phyloP scores from a whole-genome alignment of 2,888 invertebrate species.

The Dusona sp. region DNA sequence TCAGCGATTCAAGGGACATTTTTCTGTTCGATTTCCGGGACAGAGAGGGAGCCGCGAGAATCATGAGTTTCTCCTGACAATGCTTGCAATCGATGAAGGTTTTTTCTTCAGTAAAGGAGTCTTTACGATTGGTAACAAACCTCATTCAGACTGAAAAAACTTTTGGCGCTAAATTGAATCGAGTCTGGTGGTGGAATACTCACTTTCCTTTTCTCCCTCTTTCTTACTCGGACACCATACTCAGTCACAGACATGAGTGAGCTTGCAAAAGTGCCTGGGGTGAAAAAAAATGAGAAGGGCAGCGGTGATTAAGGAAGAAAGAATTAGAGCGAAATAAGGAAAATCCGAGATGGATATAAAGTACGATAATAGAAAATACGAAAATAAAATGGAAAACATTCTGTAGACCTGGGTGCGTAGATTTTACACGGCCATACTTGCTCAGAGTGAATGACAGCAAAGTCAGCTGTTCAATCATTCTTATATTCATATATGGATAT shows the following conservation, averaged over 20 bases:
- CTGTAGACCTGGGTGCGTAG: background rate
- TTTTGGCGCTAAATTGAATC: constrained; percentile 80
- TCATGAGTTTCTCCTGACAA: constrained; percentile 39
- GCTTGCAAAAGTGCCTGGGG: constrained; percentile 11
- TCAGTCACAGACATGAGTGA: background rate
- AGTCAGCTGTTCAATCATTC: too few species aligned
- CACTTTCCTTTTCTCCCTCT: background rate
- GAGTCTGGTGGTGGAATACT: constrained; percentile 56
- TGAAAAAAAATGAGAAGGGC: background rate
- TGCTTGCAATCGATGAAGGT: constrained; percentile 52
- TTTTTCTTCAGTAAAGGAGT: constrained; percentile 23
- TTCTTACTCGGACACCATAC: background rate
- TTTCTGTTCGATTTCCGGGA: constrained; percentile 2
- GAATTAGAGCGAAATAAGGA: constrained; percentile 16
- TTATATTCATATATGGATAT: too few species aligned
- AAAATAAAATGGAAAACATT: constrained; percentile 7
- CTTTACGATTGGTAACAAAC: constrained; percentile 77
- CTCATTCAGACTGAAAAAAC: constrained; percentile 77
- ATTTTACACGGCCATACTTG: too few species aligned
- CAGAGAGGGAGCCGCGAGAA: background rate
- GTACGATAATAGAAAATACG: background rate
- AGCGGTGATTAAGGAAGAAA: constrained; percentile 5
- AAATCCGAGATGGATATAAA: constrained; percentile 15
- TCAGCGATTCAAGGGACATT: constrained; percentile 17
- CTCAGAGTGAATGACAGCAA: too few species aligned